A percentile compares a stretch with the other conserved stretches of the same genome.
Conservation (phyloP, 2,888 invertebrate genomes). For the Drosophila rellima region DNA sequence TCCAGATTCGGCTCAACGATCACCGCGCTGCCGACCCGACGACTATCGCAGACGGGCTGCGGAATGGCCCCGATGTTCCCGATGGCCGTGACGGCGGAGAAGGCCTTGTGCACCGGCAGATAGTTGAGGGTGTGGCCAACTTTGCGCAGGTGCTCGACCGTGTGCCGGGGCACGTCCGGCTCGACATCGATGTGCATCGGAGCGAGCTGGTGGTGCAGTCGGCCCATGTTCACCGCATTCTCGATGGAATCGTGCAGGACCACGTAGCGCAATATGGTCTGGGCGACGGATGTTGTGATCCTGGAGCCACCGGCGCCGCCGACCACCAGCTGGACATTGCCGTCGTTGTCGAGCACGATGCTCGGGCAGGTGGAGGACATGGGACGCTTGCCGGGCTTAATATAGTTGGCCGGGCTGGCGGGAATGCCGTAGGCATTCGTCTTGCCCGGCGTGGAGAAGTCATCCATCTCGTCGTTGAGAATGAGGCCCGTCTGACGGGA, state of each 20-base stretch:
- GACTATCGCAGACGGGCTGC: constrained; percentile 84
- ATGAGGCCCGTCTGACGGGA: constrained; percentile 94
- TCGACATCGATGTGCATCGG: constrained; percentile 92
- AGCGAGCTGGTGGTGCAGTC: constrained; percentile 95
- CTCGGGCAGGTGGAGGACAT: constrained; percentile 96
- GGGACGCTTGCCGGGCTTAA: constrained; percentile 93
- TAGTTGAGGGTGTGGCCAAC: constrained; percentile 84
- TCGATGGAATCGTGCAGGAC: constrained; percentile 89
- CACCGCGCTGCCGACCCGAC: constrained; percentile 86
- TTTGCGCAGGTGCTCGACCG: constrained; percentile 58
- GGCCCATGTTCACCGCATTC: constrained; percentile 89
- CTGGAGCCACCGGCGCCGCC: constrained; percentile 96
- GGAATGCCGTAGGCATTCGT: constrained; percentile 91
- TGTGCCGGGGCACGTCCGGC: constrained; percentile 87
- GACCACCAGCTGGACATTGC: constrained; percentile 89
- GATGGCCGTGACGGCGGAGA: constrained; percentile 88
- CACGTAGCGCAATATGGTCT: constrained; percentile 89
- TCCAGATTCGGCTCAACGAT: constrained; percentile 58
- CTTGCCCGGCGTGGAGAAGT: constrained; percentile 93
- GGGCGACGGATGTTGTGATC: constrained; percentile 93
- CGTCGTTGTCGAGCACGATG: constrained; percentile 89
- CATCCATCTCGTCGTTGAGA: constrained; percentile 98
- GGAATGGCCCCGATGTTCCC: constrained; percentile 85
- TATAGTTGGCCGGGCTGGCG: constrained; percentile 93
- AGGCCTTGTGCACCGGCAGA: constrained; percentile 85